Evolutionary conservation across 2,113 vertebrate species (phyloP).

Genomic region (Telmatochromis brichardi): DNA sequence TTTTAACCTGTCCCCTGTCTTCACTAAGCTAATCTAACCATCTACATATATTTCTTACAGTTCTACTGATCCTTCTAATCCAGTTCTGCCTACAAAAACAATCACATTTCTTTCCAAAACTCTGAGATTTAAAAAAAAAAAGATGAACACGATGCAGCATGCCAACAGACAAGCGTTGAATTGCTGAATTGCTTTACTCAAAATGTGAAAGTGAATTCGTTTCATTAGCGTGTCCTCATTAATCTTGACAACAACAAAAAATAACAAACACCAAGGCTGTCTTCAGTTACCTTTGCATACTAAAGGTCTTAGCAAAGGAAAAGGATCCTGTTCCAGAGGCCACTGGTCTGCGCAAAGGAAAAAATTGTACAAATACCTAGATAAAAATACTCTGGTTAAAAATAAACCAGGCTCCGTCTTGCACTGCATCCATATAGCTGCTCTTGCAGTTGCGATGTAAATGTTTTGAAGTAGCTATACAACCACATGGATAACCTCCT

Average conservation of each 20-base stretch:
- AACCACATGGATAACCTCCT: neutral
- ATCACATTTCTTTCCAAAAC: neutral
- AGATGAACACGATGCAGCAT: neutral
- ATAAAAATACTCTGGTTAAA: conserved; percentile 54
- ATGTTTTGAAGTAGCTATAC: conserved; percentile 7
- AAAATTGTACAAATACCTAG: conserved; percentile 46
- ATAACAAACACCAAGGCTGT: neutral
- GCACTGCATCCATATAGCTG: conserved; percentile 6
- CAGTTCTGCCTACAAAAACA: neutral
- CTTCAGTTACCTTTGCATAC: neutral
- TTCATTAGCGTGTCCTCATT: neutral
- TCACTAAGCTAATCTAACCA: neutral
- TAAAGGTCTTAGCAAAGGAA: neutral
- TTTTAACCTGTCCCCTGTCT: neutral
- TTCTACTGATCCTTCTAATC: neutral
- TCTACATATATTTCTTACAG: neutral
- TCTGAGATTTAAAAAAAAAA: neutral
- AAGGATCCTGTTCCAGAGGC: conserved; percentile 15
- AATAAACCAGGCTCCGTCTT: conserved; percentile 17
- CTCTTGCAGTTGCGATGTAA: neutral
- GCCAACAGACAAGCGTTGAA: neutral
- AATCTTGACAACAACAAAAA: neutral
- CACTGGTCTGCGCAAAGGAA: conserved; percentile 22
- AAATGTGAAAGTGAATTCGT: rapidly evolving
- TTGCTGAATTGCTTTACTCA: neutral